Base-by-base conservation (phyloP, 1,140 invertebrate species). In the Scaptomyza hsui region DNA sequence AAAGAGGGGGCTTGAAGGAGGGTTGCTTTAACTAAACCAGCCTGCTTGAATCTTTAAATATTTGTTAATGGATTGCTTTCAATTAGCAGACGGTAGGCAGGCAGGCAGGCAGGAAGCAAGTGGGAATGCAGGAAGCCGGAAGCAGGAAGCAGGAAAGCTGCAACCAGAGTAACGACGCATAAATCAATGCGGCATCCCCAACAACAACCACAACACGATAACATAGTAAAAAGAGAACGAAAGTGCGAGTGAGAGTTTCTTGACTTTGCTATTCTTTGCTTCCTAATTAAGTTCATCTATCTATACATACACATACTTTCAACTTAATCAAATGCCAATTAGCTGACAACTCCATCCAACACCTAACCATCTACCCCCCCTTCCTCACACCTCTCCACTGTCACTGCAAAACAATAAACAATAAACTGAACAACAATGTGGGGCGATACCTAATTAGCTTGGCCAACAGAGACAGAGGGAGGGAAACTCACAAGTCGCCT, bases 321-420 rank as follows among this genome's bases (percentile, higher is more conserved):
- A 63, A 67, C 26, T 53, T 72, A 65, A 72, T 72, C 47, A 72
- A 72, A 72, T 65, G 69, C 55, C 62, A 72, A 72, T 72, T 72
- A 72, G 41, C 21, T 53, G 62, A 53, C 69, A 67, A 21, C 47
- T 52, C 9, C 47, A 48, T 19, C 19, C 7, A 21, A 12, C 37
- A 13, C 13, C 37, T 32, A 12, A 13, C 37, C 29, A 7, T 37
- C 6, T 7, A 16, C 5, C 10, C 15, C 16, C 4, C 7, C 6
- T 3, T 15, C 13, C 5, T 10, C 51, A 0, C 3, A 1, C 12
- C 4, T 13, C n/a, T 16, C 0, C 12, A 3, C 9, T 1, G 6
- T 6, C 35, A 13, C 21, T 13, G 9, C 19, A 26, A 10, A 15
- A 42, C 15, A 18, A 26, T 47, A 69, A 69, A 63, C 65, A 62